Percentiles rank a stretch among this genome's conserved stretches.
phyloP scores from a whole-genome alignment of 2,797 vertebrate species.

The Centropyge bicolor region DNA sequence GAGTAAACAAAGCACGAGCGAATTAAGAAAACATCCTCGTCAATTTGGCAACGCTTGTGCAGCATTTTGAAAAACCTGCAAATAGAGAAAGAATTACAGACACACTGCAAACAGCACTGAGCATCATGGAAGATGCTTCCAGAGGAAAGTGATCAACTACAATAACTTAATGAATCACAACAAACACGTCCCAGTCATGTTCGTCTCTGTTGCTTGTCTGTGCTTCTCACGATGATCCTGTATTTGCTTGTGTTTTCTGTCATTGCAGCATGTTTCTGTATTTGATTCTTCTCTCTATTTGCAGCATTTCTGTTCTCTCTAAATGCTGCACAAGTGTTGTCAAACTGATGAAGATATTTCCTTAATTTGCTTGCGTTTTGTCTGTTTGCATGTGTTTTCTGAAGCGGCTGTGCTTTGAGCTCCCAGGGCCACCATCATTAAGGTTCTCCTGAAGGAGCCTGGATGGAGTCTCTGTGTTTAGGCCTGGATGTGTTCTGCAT shows the following conservation, averaged over 20 bases:
- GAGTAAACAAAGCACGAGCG: not conserved
- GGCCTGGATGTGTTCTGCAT: conserved; percentile 16
- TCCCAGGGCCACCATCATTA: not conserved
- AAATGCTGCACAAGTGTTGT: not conserved
- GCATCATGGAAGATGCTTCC: not conserved
- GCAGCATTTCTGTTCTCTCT: not conserved
- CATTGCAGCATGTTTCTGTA: not conserved
- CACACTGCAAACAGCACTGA: not conserved
- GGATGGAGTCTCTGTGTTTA: conserved; percentile 8
- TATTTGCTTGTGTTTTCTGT: not conserved
- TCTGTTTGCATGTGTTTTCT: not conserved
- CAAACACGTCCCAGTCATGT: not conserved
- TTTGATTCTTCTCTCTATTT: not conserved
- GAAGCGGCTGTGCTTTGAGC: not conserved
- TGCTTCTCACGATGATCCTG: not conserved
- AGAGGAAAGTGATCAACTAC: not conserved
- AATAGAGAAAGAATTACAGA: not conserved
- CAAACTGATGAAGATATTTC: not conserved
- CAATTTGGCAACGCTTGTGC: not conserved
- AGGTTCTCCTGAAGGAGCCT: conserved; percentile 20
- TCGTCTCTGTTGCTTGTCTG: not conserved
- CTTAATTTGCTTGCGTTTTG: not conserved
- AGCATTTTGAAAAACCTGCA: not conserved
- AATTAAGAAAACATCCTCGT: not conserved
- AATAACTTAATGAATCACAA: not conserved